Evolutionary conservation across 92 coral and sea anemone genomes (phyloP).

Genomic region (Phenganax marumi): DNA sequence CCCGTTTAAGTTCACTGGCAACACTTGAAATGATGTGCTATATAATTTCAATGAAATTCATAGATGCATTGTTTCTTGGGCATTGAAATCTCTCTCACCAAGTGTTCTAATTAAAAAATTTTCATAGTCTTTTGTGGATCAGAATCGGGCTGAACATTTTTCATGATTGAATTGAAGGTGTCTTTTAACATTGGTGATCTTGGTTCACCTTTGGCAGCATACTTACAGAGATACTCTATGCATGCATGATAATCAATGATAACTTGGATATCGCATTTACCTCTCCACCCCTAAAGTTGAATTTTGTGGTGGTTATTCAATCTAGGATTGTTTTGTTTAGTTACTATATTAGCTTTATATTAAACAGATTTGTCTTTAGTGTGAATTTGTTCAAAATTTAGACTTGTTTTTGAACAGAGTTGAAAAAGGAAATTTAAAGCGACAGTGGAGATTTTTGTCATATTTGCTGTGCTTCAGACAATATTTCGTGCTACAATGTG

Average conservation of each 20-base stretch:
- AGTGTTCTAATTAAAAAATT: conserved; percentile 22
- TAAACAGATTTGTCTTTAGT: conserved; percentile 43
- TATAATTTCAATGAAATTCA: conserved; percentile 43
- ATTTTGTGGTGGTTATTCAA: conserved; percentile 59
- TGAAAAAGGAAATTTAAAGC: conserved; percentile 1
- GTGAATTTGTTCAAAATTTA: conserved; percentile 52
- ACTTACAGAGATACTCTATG: conserved; percentile 45
- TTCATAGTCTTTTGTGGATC: conserved; percentile 49
- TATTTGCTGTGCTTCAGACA: conserved; percentile 40
- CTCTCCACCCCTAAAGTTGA: conserved; percentile 58
- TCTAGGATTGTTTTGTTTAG: conserved; percentile 57
- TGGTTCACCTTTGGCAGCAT: conserved; percentile 59
- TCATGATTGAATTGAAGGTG: conserved; percentile 41
- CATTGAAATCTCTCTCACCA: conserved; percentile 37
- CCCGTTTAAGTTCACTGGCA: conserved; percentile 12
- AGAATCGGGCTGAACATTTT: conserved; percentile 18
- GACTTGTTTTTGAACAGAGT: not conserved
- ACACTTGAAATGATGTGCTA: conserved; percentile 47
- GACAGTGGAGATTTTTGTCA: not conserved
- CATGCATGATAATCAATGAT: conserved; percentile 52
- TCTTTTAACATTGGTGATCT: conserved; percentile 50
- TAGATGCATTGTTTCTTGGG: conserved; percentile 18
- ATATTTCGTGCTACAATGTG: conserved; percentile 54
- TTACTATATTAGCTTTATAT: conserved; percentile 50
- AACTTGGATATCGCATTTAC: conserved; percentile 57